Conservation (phyloP, 2,888 invertebrate species). For the Melanchra persicariae region DNA sequence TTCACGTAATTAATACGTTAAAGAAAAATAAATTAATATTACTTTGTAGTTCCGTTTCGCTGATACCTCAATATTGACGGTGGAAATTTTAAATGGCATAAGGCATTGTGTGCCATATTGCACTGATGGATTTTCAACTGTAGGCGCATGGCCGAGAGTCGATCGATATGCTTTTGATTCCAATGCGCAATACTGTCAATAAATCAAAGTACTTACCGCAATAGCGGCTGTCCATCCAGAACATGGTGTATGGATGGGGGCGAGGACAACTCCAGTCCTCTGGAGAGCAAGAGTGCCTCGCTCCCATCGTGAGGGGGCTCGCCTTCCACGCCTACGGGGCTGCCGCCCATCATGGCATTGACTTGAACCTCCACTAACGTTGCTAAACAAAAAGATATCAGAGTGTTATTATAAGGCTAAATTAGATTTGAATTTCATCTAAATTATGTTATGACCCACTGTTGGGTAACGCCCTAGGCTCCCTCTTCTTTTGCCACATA, state of each 20-base stretch:
- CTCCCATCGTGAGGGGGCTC: conserved; percentile 77
- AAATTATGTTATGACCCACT: too few relatives aligned
- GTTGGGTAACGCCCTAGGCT: too few relatives aligned
- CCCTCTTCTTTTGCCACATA: too few relatives aligned
- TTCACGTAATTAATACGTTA: too few relatives aligned
- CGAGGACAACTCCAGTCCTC: conserved; percentile 97
- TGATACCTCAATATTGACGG: too few relatives aligned
- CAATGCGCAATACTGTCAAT: neutral
- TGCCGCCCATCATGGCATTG: conserved; percentile 72
- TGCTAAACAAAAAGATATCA: conserved; percentile 73
- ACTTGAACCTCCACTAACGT: conserved; percentile 82
- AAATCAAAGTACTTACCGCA: conserved; percentile 77
- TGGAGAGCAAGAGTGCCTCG: conserved; percentile 95
- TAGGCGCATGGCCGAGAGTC: neutral
- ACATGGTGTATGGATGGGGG: conserved; percentile 97
- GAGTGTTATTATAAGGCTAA: too few relatives aligned
- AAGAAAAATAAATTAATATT: too few relatives aligned
- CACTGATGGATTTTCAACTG: neutral
- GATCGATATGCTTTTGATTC: conserved; percentile 6
- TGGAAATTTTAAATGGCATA: too few relatives aligned
- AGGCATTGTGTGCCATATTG: too few relatives aligned
- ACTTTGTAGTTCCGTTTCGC: too few relatives aligned
- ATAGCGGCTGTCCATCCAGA: conserved; percentile 93
- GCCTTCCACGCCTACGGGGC: conserved; percentile 70
- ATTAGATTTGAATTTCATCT: too few relatives aligned